These are phyloP conservation scores for Steinernema khuongi DNA, from an alignment of 1,140 invertebrate genomes.

Conservation along the genomic window DNA sequence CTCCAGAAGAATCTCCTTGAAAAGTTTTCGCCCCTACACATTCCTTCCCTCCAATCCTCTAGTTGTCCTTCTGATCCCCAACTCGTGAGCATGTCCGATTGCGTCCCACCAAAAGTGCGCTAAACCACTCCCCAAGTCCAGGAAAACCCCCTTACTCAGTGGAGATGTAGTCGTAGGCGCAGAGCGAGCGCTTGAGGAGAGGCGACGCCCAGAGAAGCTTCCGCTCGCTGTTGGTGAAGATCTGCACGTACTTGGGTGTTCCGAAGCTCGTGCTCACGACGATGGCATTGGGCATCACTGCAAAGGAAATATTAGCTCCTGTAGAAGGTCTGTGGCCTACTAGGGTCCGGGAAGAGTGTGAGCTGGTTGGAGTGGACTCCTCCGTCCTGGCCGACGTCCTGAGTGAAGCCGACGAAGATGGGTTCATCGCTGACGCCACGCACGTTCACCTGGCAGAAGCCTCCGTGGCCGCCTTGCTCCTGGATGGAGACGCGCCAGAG, in stretches of 20 bases:
- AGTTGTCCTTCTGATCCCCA: too few species aligned
- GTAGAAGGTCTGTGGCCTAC: neutral
- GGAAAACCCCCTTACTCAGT: conserved; percentile 19
- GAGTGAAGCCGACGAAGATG: conserved; percentile 29
- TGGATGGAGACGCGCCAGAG: conserved; percentile 26
- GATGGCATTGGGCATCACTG: conserved; percentile 20
- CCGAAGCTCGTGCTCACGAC: conserved; percentile 19
- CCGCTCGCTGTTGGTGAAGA: conserved; percentile 23
- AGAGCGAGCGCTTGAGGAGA: conserved; percentile 14
- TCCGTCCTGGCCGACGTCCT: conserved; percentile 24
- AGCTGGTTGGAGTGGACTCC: conserved; percentile 21
- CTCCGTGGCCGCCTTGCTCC: neutral
- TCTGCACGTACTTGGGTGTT: conserved; percentile 24
- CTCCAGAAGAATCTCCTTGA: too few species aligned
- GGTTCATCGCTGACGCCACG: conserved; percentile 19
- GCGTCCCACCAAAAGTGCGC: too few species aligned
- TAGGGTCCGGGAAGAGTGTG: conserved; percentile 10
- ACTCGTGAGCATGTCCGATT: too few species aligned
- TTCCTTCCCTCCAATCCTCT: too few species aligned
- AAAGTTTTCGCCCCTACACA: too few species aligned
- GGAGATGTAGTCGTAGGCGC: conserved; percentile 33
- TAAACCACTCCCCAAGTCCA: too few species aligned
- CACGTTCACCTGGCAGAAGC: conserved; percentile 17
- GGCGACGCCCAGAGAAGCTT: conserved; percentile 35
- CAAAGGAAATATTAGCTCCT: neutral